A percentile compares a stretch with the other conserved stretches of the same genome.
These are phyloP conservation scores for Tyrannus savana DNA, from an alignment of 2,113 vertebrate species.

Conservation along the genomic window DNA sequence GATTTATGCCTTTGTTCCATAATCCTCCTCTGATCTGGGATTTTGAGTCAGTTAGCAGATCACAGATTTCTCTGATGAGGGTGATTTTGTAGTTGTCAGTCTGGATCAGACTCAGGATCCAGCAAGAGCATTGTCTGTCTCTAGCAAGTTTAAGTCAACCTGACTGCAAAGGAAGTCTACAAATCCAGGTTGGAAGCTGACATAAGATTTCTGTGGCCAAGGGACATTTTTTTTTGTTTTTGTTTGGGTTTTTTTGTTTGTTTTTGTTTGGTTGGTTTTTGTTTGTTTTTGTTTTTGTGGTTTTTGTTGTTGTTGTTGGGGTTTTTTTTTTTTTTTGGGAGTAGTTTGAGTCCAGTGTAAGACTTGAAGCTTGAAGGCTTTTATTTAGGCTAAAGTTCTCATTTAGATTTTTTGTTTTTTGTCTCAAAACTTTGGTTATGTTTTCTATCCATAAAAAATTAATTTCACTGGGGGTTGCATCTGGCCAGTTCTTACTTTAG, in stretches of 20 bases:
- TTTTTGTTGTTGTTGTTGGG: too few relatives aligned
- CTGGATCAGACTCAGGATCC: background rate
- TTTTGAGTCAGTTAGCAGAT: background rate
- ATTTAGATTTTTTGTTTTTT: background rate
- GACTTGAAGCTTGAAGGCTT: background rate
- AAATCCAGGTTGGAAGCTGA: accelerated
- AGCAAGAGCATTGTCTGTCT: background rate
- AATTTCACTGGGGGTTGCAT: background rate
- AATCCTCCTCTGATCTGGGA: background rate
- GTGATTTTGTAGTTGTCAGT: background rate
- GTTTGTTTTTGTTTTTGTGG: too few relatives aligned
- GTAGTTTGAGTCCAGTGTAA: background rate
- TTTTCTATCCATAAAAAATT: background rate
- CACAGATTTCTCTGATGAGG: background rate
- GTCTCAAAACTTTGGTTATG: background rate
- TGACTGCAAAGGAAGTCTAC: background rate
- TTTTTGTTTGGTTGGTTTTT: too few relatives aligned
- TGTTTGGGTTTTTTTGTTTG: too few relatives aligned
- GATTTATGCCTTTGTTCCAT: background rate
- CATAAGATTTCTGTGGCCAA: background rate
- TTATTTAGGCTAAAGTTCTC: background rate
- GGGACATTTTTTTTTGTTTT: background rate
- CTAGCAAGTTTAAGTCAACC: background rate
- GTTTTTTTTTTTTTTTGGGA: background rate
- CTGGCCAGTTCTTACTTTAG: background rate